These are phyloP conservation scores for Sphaeridia pumilis DNA, from an alignment of 2,888 invertebrate genomes.

Conservation along the genomic window DNA sequence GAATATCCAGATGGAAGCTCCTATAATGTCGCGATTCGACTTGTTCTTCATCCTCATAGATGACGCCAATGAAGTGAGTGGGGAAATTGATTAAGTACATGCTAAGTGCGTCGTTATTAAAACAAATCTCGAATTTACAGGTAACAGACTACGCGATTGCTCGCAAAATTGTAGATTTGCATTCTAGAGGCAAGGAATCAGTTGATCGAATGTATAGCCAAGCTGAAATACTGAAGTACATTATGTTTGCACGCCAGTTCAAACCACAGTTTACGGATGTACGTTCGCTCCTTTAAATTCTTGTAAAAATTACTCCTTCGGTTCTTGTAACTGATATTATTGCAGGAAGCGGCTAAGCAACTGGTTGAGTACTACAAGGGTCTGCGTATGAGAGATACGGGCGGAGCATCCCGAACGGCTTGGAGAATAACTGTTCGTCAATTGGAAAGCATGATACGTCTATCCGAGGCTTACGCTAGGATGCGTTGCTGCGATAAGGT, in stretches of 20 bases:
- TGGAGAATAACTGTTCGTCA: conserved; percentile 98
- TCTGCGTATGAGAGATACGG: conserved; percentile 68
- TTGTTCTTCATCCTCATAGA: conserved; percentile 96
- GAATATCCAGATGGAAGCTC: conserved; percentile 84
- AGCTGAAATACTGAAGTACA: conserved; percentile 84
- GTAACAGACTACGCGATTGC: conserved; percentile 95
- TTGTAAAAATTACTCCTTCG: conserved; percentile 3
- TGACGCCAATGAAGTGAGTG: conserved; percentile 70
- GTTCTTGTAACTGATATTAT: conserved; percentile 12
- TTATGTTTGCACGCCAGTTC: conserved; percentile 92
- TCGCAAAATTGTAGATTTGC: conserved; percentile 85
- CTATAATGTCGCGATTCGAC: conserved; percentile 98
- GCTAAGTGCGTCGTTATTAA: neutral
- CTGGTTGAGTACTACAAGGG: conserved; percentile 80
- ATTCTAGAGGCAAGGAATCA: conserved; percentile 67
- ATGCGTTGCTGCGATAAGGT: conserved; percentile 87
- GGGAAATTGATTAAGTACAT: conserved; percentile 4
- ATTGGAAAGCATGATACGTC: conserved; percentile 84
- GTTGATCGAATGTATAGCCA: conserved; percentile 71
- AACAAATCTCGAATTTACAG: conserved; percentile 40
- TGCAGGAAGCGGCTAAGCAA: conserved; percentile 62
- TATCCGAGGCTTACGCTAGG: conserved; percentile 93
- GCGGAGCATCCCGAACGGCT: conserved; percentile 56
- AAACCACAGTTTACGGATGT: no score
- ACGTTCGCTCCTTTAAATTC: conserved; percentile 56